Percentiles rank a stretch among this genome's conserved stretches.
Conservation (phyloP, 2,888 invertebrate genomes). For the Drosophila monieri region DNA sequence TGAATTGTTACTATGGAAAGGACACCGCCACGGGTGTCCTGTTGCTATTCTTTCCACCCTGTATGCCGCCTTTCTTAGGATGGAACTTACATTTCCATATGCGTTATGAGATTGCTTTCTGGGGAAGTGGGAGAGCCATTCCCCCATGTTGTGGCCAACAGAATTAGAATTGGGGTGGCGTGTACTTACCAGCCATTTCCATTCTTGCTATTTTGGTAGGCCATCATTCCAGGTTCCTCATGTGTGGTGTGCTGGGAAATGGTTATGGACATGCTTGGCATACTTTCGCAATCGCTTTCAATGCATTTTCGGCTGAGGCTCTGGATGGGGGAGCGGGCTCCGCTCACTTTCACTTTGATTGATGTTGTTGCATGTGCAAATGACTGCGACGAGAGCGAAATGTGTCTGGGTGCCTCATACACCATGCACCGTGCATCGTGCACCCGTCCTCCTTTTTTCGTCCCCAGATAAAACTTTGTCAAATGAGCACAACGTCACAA, state of each 20-base stretch:
- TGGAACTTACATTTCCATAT: conserved; percentile 58
- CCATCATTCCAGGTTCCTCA: conserved; percentile 47
- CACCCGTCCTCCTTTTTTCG: conserved; percentile 18
- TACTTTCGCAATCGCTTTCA: conserved; percentile 61
- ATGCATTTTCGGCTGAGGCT: conserved; percentile 61
- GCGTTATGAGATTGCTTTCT: conserved; percentile 39
- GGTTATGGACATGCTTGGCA: conserved; percentile 56
- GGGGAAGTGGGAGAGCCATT: conserved; percentile 22
- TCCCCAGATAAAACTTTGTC: conserved; percentile 42
- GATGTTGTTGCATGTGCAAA: conserved; percentile 64
- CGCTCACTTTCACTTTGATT: conserved; percentile 68
- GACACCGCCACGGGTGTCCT: conserved; percentile 6
- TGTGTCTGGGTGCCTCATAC: conserved; percentile 16
- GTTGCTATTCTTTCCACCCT: background rate
- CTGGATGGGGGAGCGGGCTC: conserved; percentile 25
- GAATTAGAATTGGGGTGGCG: conserved; percentile 65
- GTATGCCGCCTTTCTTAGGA: background rate
- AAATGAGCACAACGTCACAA: conserved; percentile 41
- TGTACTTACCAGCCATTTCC: conserved; percentile 35
- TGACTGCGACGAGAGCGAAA: conserved; percentile 43
- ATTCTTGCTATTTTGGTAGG: conserved; percentile 10
- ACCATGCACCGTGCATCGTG: background rate
- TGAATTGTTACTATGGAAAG: conserved; percentile 44
- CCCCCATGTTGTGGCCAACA: conserved; percentile 7
- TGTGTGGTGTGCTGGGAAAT: conserved; percentile 3